Base-by-base conservation (phyloP, 1,140 invertebrate species). In the Ditylenchus dipsaci region DNA sequence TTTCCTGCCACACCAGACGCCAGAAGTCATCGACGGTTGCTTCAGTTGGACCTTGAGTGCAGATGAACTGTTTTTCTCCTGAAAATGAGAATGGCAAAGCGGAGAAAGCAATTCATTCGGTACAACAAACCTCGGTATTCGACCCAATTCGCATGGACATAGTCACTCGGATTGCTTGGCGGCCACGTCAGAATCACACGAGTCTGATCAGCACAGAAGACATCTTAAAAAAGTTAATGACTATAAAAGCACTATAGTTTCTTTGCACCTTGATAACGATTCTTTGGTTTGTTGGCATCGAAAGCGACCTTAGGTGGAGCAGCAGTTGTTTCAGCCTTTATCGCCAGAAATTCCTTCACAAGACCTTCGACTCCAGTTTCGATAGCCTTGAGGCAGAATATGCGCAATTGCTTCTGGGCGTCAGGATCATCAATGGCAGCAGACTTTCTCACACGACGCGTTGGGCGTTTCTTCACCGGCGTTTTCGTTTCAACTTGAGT, bases 71-170 rank as follows among this genome's bases (percentile, higher is more conserved):
- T 0, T 15, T 21, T 5, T 60, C 60, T 13, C 42, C 61, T 67
- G 9, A 23, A 69, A 58, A 29, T 61, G 5, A 61, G 8, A 53
- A 26, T 7, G 43, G n/a, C 3, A 53, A 26, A 53, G 15, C 15
- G 23, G 15, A 7, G 15, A 7, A 19, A 3, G 23, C n/a, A 53
- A 26, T 3, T 53, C 3, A 53, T 3, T 8, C n/a, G n/a, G 23
- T 1, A 21, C 49, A 53, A 53, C 49, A 3, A 26, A 45, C 59
- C 29, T 45, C 29, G n/a, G n/a, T 19, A 33, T 23, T 61, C 42
- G 7, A 91, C 95, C 43, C 93, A 95, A 84, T 98, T 98, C 72
- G 97, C 95, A 83, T 97, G 97, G 85, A 97, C 94, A 1, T 92
- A 93, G 0, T 93, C 94, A 81, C 97, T 94, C 17, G 42, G 15